phyloP scores from a whole-genome alignment of 2,888 invertebrate genomes.

The Acanthosepion pharaonis region DNA sequence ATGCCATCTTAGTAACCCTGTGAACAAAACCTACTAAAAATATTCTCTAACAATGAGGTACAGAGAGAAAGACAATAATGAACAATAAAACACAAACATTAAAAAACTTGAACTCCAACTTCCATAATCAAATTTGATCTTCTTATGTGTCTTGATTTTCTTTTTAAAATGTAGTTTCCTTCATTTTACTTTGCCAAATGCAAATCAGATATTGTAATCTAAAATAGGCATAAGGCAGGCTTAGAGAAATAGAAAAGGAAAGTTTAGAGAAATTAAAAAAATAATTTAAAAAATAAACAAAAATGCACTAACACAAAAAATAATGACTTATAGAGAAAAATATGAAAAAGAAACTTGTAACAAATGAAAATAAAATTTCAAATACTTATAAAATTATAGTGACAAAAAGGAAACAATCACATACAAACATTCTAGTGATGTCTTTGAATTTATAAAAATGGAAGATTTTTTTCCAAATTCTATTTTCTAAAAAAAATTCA shows the following conservation, averaged over 20 bases:
- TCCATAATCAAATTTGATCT: background rate
- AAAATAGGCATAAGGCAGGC: background rate
- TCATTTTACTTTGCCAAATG: background rate
- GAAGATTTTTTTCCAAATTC: background rate
- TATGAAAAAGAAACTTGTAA: background rate
- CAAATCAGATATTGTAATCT: background rate
- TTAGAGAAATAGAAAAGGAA: background rate
- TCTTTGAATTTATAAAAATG: background rate
- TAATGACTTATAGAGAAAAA: background rate
- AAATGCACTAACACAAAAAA: background rate
- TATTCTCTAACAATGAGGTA: background rate
- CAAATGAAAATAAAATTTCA: background rate
- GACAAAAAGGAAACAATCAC: background rate
- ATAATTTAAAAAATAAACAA: background rate
- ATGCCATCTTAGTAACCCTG: constrained; percentile 33
- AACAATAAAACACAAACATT: constrained; percentile 8
- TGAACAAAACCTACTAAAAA: constrained; percentile 21
- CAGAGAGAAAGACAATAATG: constrained; percentile 20
- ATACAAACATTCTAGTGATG: background rate
- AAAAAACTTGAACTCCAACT: background rate
- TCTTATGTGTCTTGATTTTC: background rate
- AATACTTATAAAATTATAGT: background rate
- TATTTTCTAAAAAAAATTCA: too few relatives aligned
- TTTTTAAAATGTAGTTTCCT: background rate
- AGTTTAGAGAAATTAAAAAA: background rate